Evolutionary conservation across 2,113 vertebrate species (phyloP).

Genomic region (Centropus unirufus): DNA sequence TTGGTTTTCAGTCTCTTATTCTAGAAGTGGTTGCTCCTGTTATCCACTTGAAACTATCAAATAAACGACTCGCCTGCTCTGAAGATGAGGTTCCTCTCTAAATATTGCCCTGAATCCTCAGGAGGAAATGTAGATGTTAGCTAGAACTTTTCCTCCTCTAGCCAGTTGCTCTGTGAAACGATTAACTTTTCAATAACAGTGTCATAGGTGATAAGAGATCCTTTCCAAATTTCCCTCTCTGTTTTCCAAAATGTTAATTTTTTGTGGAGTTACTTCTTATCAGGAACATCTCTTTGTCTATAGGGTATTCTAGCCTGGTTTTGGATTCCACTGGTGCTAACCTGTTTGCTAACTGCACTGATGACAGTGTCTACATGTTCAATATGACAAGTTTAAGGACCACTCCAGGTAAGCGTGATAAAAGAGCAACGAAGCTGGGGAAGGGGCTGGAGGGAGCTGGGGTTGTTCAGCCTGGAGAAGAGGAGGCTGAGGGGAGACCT

Average conservation of each 20-base stretch:
- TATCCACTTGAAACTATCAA: not conserved
- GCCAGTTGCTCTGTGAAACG: not conserved
- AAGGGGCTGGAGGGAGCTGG: too few relatives aligned
- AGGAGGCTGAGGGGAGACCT: too few relatives aligned
- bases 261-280: not conserved
- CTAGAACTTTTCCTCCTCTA: not conserved
- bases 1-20: not conserved
- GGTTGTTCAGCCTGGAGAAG: too few relatives aligned
- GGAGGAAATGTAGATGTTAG: not conserved
- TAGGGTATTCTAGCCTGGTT: conserved; percentile 94
- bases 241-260: not conserved
- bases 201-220: not conserved
- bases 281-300: not conserved
- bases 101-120: not conserved
- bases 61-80: not conserved
- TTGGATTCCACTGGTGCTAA: conserved; percentile 88
- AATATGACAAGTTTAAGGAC: conserved; percentile 85
- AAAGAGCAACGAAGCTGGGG: too few relatives aligned
- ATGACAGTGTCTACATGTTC: conserved; percentile 96
- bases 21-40: not conserved
- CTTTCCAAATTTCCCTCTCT: not conserved
- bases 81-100: not conserved
- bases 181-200: not conserved
- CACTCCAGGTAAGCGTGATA: conserved; percentile 81
- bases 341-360: conserved; percentile 93